Evolutionary conservation across 2,113 vertebrate species (phyloP).

Genomic region (Antigone vipio): DNA sequence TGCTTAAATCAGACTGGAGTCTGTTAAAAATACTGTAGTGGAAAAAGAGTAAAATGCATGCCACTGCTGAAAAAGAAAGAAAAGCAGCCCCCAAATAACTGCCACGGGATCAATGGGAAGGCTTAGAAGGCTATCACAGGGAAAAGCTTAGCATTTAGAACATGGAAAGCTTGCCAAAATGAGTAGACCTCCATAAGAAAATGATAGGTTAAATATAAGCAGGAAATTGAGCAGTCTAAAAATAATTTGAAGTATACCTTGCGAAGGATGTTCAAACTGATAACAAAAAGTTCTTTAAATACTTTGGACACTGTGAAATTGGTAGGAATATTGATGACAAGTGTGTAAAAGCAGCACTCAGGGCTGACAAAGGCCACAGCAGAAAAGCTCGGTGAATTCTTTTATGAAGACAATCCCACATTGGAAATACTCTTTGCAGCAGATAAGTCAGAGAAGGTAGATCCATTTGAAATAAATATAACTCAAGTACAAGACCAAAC

Average conservation of each 20-base stretch:
- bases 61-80: not conserved
- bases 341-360: not conserved
- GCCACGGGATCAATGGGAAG: not conserved
- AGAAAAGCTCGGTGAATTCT: not conserved
- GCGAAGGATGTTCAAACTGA: not conserved
- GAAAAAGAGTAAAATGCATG: not conserved
- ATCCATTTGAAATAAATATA: not conserved
- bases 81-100: not conserved
- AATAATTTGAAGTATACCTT: conserved; percentile 10
- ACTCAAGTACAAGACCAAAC: not conserved
- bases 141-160: not conserved
- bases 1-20: not conserved
- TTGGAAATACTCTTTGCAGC: not conserved
- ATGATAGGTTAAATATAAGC: not conserved
- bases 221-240: conserved; percentile 1
- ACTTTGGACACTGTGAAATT: not conserved
- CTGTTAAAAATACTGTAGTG: not conserved
- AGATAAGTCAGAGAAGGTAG: not conserved
- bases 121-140: not conserved
- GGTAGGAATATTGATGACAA: not conserved
- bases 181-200: not conserved
- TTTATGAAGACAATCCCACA: not conserved
- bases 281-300: not conserved
- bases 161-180: not conserved
- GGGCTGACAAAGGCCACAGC: not conserved